Conservation (phyloP, 2,113 vertebrate genomes). For the Brachypodius melanocephalos region DNA sequence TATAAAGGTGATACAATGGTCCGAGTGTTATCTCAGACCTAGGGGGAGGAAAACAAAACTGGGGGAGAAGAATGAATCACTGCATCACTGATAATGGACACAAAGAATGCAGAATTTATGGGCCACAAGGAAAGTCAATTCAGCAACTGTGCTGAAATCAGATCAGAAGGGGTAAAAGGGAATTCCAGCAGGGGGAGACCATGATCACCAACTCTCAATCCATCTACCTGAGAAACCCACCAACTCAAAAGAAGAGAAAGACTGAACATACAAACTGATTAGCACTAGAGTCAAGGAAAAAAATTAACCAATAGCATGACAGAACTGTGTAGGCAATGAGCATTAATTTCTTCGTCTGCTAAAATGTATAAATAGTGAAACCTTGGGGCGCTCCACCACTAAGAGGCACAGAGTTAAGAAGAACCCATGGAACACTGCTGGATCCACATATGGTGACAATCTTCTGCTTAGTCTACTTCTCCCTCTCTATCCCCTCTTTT, state of each 20-base stretch:
- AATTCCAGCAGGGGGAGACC: background rate
- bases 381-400: background rate
- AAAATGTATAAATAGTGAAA: background rate
- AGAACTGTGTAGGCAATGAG: background rate
- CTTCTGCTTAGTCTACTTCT: background rate
- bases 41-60: background rate
- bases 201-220: background rate
- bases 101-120: background rate
- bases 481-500: background rate
- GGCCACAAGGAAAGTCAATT: background rate
- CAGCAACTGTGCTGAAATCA: background rate
- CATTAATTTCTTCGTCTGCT: background rate
- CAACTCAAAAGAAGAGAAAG: background rate
- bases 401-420: background rate
- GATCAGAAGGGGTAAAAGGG: background rate
- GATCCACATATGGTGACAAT: accelerated
- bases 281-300: background rate
- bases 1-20: background rate
- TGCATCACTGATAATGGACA: background rate
- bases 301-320: accelerated
- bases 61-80: background rate
- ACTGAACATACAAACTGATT: background rate
- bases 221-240: background rate
- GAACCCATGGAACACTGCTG: accelerated
- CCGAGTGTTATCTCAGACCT: background rate